phyloP scores from a whole-genome alignment of 2,888 invertebrate species.

The Magallana nippona region DNA sequence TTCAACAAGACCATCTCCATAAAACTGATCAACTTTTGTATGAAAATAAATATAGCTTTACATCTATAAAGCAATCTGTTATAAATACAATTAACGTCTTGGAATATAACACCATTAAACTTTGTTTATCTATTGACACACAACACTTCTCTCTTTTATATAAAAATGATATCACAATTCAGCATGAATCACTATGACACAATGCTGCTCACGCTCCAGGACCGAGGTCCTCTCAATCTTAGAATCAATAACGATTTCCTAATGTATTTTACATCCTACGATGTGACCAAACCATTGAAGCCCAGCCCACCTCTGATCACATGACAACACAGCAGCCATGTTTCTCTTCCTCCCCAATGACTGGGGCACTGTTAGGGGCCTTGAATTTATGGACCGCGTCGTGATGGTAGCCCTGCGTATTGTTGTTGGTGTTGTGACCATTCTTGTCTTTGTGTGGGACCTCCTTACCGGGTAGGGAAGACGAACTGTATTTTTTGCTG shows the following conservation, averaged over 20 bases:
- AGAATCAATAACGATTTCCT: too few relatives aligned
- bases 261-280: background rate
- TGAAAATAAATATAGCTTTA: slow-evolving; percentile 15
- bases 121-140: background rate
- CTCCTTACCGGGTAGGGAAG: slow-evolving; percentile 41
- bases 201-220: background rate
- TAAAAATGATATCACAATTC: slow-evolving; percentile 2
- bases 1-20: background rate
- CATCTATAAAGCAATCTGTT: slow-evolving; percentile 21
- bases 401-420: slow-evolving; percentile 56
- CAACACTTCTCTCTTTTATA: background rate
- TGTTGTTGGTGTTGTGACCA: slow-evolving; percentile 64
- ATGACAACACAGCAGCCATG: slow-evolving; percentile 72
- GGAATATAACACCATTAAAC: slow-evolving; percentile 16
- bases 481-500: slow-evolving; percentile 59
- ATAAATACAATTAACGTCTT: background rate
- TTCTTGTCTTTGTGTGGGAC: slow-evolving; percentile 58
- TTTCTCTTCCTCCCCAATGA: slow-evolving; percentile 70
- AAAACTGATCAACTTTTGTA: background rate
- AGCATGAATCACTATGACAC: background rate
- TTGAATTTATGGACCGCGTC: slow-evolving; percentile 68
- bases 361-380: slow-evolving; percentile 65
- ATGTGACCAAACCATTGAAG: background rate
- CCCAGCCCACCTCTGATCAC: slow-evolving; percentile 28
- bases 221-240: too few relatives aligned